phyloP scores from a whole-genome alignment of 2,113 vertebrate species.

The Pelodiscus sinensis region DNA sequence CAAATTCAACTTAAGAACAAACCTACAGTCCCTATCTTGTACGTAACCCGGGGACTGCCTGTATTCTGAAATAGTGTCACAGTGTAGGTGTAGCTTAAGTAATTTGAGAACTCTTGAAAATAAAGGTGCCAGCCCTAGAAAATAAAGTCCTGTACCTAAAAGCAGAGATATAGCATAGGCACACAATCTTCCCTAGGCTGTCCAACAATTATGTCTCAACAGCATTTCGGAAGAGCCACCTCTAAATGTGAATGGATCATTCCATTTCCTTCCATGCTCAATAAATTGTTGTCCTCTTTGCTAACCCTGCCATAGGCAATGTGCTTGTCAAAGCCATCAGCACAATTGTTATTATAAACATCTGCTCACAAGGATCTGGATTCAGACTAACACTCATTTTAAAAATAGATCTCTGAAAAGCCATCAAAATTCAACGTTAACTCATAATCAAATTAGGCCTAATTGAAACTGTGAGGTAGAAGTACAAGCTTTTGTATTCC shows the following conservation, averaged over 20 bases:
- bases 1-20: too few relatives aligned
- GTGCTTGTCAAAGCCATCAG: not conserved
- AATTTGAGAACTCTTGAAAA: not conserved
- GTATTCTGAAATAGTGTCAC: too few relatives aligned
- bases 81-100: not conserved
- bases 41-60: too few relatives aligned
- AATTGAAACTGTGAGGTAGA: not conserved
- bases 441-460: not conserved
- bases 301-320: not conserved
- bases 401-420: not conserved
- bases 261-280: not conserved
- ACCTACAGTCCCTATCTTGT: too few relatives aligned
- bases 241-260: not conserved
- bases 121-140: not conserved
- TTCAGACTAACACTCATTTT: not conserved
- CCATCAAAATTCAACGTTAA: not conserved
- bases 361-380: not conserved
- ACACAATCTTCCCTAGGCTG: not conserved
- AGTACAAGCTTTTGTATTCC: not conserved
- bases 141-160: not conserved
- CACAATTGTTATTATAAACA: not conserved
- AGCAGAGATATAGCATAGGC: not conserved
- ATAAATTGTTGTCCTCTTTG: not conserved
- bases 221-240: not conserved
- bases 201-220: not conserved